phyloP scores from a whole-genome alignment of 2,797 vertebrate genomes.

The Ctenopoma kingsleyae region DNA sequence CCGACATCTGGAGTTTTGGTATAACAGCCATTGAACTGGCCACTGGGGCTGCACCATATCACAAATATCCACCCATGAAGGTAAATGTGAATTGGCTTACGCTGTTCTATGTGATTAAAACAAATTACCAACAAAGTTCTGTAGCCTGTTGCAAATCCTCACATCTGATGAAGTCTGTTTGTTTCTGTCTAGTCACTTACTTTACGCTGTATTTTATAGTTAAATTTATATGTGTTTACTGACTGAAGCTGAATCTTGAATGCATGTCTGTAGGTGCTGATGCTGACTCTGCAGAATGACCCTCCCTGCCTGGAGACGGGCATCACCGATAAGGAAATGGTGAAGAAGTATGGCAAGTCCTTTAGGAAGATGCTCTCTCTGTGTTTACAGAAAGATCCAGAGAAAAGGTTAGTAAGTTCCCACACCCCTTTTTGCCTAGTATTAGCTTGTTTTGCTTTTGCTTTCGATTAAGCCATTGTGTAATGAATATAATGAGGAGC shows the following conservation, averaged over 20 bases:
- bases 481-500: constrained; percentile 19
- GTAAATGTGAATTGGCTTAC: constrained; percentile 63
- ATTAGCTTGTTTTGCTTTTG: constrained; percentile 3
- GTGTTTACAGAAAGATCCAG: constrained; percentile 98
- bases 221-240: not conserved
- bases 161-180: not conserved
- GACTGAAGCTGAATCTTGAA: not conserved
- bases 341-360: constrained; percentile 98
- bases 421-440: not conserved
- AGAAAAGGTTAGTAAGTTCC: constrained; percentile 89
- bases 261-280: constrained; percentile 87
- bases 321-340: constrained; percentile 96
- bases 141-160: too few relatives aligned
- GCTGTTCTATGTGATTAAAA: not conserved
- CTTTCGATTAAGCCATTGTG: not conserved
- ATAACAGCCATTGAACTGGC: constrained; percentile 97
- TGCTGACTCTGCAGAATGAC: constrained; percentile 96
- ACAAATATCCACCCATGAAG: constrained; percentile 98
- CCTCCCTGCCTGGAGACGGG: constrained; percentile 97
- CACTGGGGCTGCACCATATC: constrained; percentile 94
- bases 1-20: constrained; percentile 97
- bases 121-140: not conserved
- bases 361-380: constrained; percentile 97
- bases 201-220: not conserved
- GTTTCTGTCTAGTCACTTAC: not conserved